These are phyloP conservation scores for Drosophila fulvimacula DNA, from an alignment of 2,888 invertebrate species.

Conservation along the genomic window DNA sequence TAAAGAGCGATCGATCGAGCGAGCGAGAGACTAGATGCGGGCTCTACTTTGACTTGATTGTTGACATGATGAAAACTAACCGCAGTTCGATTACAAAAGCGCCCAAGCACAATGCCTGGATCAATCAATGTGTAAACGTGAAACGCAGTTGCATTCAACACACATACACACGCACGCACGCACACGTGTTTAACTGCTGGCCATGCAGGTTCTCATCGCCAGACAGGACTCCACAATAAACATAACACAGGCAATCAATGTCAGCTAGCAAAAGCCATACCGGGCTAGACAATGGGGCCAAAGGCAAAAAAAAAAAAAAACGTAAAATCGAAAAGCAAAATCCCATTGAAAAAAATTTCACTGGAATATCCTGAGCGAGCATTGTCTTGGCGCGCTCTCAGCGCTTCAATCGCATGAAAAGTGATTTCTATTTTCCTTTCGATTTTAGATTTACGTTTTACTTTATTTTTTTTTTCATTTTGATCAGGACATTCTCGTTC, in stretches of 20 bases:
- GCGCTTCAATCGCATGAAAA: conserved; percentile 58
- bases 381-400: conserved; percentile 48
- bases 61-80: conserved; percentile 77
- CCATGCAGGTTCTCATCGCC: conserved; percentile 37
- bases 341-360: conserved; percentile 64
- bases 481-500: conserved; percentile 58
- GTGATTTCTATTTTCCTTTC: conserved; percentile 53
- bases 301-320: conserved; percentile 19
- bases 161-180: conserved; percentile 13
- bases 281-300: conserved; percentile 31
- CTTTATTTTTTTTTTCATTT: conserved; percentile 14
- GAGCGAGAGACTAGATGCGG: conserved; percentile 5
- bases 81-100: conserved; percentile 64
- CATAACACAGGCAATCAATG: conserved; percentile 73
- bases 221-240: conserved; percentile 55
- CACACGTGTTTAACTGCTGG: conserved; percentile 56
- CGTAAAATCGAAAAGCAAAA: conserved; percentile 36
- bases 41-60: conserved; percentile 67
- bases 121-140: conserved; percentile 37
- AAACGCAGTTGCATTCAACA: conserved; percentile 39
- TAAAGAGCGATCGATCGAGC: neutral
- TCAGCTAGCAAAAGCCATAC: conserved; percentile 64
- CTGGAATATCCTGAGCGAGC: conserved; percentile 61
- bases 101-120: conserved; percentile 47
- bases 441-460: neutral